phyloP scores from a whole-genome alignment of 2,797 vertebrate genomes.

The Hemitrygon akajei region DNA sequence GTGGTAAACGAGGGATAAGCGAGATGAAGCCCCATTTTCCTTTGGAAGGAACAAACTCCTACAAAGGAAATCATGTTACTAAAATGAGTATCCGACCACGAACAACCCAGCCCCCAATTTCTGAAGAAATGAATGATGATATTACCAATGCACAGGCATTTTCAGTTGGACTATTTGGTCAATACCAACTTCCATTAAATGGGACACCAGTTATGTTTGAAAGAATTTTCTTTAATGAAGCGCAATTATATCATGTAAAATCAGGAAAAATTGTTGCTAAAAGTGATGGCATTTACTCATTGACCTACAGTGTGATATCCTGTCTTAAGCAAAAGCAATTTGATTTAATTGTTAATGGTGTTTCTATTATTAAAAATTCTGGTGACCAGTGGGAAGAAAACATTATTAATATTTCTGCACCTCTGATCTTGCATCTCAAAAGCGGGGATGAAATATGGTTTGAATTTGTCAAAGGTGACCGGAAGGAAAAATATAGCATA shows the following conservation, averaged over 20 bases:
- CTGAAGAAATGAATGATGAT: slow-evolving; percentile 42
- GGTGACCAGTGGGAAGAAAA: slow-evolving; percentile 18
- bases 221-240: slow-evolving; percentile 46
- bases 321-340: slow-evolving; percentile 27
- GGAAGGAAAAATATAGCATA: slow-evolving; percentile 36
- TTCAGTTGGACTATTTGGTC: slow-evolving; percentile 38
- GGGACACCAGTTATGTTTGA: slow-evolving; percentile 43
- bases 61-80: slow-evolving; percentile 39
- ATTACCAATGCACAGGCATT: slow-evolving; percentile 39
- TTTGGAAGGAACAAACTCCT: slow-evolving; percentile 7
- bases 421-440: slow-evolving; percentile 42
- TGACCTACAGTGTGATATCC: slow-evolving; percentile 44
- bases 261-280: slow-evolving; percentile 43
- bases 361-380: slow-evolving; percentile 39
- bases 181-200: slow-evolving; percentile 33
- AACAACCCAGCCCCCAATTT: slow-evolving; percentile 36
- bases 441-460: slow-evolving; percentile 48
- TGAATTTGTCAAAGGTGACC: slow-evolving; percentile 41
- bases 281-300: slow-evolving; percentile 44
- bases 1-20: background rate
- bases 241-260: slow-evolving; percentile 40
- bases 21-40: slow-evolving; percentile 29
- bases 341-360: slow-evolving; percentile 43
- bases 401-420: slow-evolving; percentile 41
- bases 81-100: slow-evolving; percentile 35